A percentile compares a stretch with the other conserved stretches of the same genome.
phyloP scores from a whole-genome alignment of 2,888 invertebrate species.

The Watsonalla cultraria region DNA sequence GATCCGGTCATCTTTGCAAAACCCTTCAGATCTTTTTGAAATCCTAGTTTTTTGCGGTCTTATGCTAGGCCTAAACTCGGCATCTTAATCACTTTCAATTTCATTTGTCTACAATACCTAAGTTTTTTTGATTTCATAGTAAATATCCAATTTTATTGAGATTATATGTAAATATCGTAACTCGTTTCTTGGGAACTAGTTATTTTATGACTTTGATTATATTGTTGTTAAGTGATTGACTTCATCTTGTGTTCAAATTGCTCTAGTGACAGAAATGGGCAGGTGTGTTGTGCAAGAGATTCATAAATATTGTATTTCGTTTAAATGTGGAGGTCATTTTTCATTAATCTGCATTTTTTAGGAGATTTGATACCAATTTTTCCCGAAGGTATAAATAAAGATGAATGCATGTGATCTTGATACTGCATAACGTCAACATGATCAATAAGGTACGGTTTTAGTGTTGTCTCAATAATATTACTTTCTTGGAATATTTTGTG shows the following conservation, averaged over 20 bases:
- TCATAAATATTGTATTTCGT: slow-evolving; percentile 20
- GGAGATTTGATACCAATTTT: slow-evolving; percentile 57
- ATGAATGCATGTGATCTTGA: slow-evolving; percentile 46
- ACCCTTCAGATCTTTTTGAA: no score
- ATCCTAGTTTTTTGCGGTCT: no score
- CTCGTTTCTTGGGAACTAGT: no score
- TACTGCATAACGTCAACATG: slow-evolving; percentile 60
- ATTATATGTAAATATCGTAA: no score
- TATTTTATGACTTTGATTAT: not conserved
- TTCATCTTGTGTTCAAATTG: not conserved
- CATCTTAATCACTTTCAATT: no score
- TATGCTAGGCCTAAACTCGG: no score
- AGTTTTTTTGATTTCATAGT: no score
- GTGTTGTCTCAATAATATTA: not conserved
- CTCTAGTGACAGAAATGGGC: not conserved
- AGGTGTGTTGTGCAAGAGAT: not conserved
- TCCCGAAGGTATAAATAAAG: slow-evolving; percentile 53
- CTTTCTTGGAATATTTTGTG: not conserved
- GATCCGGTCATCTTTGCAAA: no score
- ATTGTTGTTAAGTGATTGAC: not conserved
- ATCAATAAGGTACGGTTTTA: slow-evolving; percentile 48
- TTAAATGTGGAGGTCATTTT: slow-evolving; percentile 26
- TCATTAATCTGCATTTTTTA: slow-evolving; percentile 35
- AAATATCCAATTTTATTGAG: no score
- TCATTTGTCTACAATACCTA: no score